Percentiles rank a stretch among this genome's conserved stretches.
phyloP scores from a whole-genome alignment of 2,797 vertebrate genomes.

The Eremophila alpestris region DNA sequence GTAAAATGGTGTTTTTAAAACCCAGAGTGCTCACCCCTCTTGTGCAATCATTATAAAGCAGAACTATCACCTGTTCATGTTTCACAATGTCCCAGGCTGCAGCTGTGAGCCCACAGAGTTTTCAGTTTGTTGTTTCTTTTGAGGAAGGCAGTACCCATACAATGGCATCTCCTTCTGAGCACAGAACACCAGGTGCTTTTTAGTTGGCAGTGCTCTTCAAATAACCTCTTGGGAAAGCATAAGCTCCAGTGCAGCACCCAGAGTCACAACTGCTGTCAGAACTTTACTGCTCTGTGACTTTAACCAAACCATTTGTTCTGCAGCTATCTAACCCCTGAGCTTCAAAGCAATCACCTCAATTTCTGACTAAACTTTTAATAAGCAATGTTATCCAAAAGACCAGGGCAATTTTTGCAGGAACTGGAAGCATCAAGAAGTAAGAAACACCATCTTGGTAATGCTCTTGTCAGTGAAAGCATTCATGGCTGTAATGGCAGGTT shows the following conservation, averaged over 20 bases:
- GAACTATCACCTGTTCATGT: neutral
- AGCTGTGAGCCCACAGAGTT: neutral
- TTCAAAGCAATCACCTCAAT: neutral
- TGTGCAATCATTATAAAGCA: neutral
- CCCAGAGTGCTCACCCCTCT: neutral
- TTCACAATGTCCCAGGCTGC: neutral
- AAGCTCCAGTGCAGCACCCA: fast-evolving
- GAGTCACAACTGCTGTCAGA: neutral
- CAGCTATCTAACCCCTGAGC: neutral
- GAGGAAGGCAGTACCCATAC: neutral
- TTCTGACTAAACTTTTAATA: neutral
- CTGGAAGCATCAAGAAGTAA: neutral
- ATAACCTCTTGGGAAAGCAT: neutral
- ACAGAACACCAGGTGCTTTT: neutral
- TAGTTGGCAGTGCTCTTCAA: neutral
- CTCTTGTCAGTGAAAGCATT: neutral
- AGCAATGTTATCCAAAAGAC: neutral
- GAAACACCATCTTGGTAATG: neutral
- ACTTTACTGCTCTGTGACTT: neutral
- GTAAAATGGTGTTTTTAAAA: neutral
- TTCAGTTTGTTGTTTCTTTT: neutral
- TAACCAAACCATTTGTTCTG: neutral
- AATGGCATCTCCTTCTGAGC: neutral
- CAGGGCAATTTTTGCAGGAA: neutral
- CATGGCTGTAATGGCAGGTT: neutral